Percentiles rank a stretch among this genome's conserved stretches.
These are phyloP conservation scores for Lucilia cuprina DNA, from an alignment of 1,140 invertebrate genomes.

Conservation along the genomic window DNA sequence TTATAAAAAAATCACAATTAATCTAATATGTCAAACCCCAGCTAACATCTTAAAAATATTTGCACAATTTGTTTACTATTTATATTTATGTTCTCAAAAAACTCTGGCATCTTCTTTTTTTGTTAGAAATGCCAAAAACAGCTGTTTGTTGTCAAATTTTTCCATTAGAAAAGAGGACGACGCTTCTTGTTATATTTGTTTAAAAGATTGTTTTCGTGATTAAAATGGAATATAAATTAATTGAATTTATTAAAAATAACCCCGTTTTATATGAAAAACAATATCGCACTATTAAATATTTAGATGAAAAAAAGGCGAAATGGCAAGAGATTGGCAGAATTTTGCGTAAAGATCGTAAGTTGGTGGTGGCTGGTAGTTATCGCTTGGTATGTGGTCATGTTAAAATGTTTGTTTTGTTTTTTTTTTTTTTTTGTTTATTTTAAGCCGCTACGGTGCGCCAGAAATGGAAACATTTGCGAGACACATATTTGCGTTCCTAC, in stretches of 20 bases:
- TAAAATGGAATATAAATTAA: slow-evolving; percentile 6
- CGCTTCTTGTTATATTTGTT: neutral
- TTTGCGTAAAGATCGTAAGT: slow-evolving; percentile 19
- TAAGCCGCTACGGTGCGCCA: neutral
- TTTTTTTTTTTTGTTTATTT: neutral
- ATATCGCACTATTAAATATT: neutral
- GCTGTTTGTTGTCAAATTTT: neutral
- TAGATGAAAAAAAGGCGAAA: neutral
- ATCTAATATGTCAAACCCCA: too few relatives aligned
- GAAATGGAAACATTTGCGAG: neutral
- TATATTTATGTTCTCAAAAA: too few relatives aligned
- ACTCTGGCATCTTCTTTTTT: too few relatives aligned
- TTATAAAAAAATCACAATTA: too few relatives aligned
- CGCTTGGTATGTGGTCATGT: neutral
- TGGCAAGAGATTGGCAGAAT: neutral
- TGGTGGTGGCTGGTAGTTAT: neutral
- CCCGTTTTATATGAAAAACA: slow-evolving; percentile 3
- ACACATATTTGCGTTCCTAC: neutral
- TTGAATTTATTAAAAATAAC: slow-evolving; percentile 9
- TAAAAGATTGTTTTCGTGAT: neutral
- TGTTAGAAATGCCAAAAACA: neutral
- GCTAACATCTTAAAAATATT: too few relatives aligned
- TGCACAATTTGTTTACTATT: too few relatives aligned
- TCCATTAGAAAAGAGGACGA: neutral
- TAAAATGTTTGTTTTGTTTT: neutral